A percentile compares a stretch with the other conserved stretches of the same genome.
Conservation (phyloP, 2,797 vertebrate genomes). For the Falco naumanni region DNA sequence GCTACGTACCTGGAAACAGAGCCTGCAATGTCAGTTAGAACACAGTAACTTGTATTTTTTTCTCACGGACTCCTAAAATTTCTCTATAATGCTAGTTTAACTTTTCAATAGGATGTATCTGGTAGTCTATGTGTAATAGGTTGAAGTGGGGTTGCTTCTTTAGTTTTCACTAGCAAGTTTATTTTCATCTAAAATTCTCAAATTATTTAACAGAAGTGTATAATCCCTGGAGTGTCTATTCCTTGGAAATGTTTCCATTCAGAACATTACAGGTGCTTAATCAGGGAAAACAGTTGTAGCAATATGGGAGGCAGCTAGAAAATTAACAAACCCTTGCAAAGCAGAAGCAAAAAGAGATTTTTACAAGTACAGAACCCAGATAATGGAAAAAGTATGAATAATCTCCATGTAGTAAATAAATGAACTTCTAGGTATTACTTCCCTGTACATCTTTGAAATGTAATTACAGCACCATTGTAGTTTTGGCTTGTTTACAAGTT, state of each 20-base stretch:
- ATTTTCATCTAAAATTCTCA: not conserved
- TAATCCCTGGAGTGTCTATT: not conserved
- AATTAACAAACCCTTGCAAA: not conserved
- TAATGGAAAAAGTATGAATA: not conserved
- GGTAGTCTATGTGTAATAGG: not conserved
- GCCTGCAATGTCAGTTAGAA: not conserved
- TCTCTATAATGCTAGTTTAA: not conserved
- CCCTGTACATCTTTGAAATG: not conserved
- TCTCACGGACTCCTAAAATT: not conserved
- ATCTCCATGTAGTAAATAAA: not conserved
- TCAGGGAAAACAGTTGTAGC: not conserved
- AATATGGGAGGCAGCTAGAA: not conserved
- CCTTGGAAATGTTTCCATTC: not conserved
- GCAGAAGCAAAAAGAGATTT: not conserved
- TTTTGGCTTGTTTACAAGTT: not conserved
- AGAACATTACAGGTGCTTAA: not conserved
- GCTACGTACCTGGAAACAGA: not conserved
- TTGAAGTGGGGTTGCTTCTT: not conserved
- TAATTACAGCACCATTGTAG: not conserved
- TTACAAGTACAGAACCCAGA: not conserved
- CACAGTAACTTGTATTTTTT: not conserved
- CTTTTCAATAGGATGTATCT: not conserved
- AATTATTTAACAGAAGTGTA: not conserved
- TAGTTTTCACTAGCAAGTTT: not conserved
- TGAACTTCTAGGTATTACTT: not conserved